Evolutionary conservation across 2,797 vertebrate genomes (phyloP).

Genomic region (Parauchenoglanis ngamensis): DNA sequence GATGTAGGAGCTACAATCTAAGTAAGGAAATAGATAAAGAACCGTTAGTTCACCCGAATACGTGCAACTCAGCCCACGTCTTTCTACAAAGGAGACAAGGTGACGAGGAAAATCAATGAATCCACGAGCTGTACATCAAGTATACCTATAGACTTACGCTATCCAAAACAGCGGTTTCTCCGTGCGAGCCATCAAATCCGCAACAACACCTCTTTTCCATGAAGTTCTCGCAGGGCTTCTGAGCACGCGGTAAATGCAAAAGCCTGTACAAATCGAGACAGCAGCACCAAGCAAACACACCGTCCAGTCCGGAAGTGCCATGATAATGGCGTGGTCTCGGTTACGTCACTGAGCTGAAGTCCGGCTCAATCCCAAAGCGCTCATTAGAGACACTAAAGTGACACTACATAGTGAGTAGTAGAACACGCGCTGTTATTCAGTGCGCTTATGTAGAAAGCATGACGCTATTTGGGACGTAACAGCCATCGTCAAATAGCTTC

Average conservation of each 20-base stretch:
- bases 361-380: background rate
- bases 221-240: slow-evolving; percentile 47
- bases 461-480: background rate
- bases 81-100: background rate
- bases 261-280: slow-evolving; percentile 63
- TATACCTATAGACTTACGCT: slow-evolving; percentile 78
- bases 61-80: background rate
- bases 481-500: background rate
- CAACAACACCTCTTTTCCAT: slow-evolving; percentile 55
- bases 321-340: slow-evolving; percentile 43
- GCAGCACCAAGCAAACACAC: slow-evolving; percentile 53
- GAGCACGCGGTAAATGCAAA: slow-evolving; percentile 67
- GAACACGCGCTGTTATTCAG: background rate
- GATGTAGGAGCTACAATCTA: background rate
- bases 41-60: background rate
- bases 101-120: background rate
- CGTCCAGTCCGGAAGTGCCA: slow-evolving; percentile 71
- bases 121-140: background rate
- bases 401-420: background rate
- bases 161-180: slow-evolving; percentile 89
- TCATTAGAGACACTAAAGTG: background rate
- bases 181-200: slow-evolving; percentile 83
- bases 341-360: slow-evolving; percentile 31
- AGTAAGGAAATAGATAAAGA: background rate
- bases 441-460: background rate